Evolutionary conservation across 2,888 invertebrate species (phyloP).

Genomic region (Eupithecia subumbrata): DNA sequence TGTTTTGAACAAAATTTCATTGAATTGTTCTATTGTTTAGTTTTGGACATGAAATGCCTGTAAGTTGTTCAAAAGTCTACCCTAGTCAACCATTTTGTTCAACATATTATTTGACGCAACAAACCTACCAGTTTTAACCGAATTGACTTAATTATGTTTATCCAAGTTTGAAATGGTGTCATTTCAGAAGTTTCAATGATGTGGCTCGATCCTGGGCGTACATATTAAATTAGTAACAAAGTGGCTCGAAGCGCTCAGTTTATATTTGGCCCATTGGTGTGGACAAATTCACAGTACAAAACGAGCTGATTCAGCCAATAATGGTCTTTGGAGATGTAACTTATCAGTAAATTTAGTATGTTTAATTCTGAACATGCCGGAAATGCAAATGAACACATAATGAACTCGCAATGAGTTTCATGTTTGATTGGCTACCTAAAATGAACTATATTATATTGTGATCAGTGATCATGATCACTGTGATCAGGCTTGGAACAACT

Average conservation of each 20-base stretch:
- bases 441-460: too few species aligned
- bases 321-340: background rate
- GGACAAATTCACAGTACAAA: background rate
- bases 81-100: background rate
- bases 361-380: background rate
- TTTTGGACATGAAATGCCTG: background rate
- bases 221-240: background rate
- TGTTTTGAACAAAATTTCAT: background rate
- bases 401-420: background rate
- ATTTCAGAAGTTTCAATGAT: constrained; percentile 9
- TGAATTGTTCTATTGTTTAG: background rate
- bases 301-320: background rate
- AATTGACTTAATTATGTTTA: background rate
- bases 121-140: background rate
- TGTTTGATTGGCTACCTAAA: background rate
- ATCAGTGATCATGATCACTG: too few species aligned
- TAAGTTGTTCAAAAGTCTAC: background rate
- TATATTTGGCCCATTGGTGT: background rate
- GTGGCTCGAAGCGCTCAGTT: background rate
- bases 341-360: background rate
- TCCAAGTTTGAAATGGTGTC: constrained; percentile 5
- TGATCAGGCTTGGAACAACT: background rate
- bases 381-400: background rate
- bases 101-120: background rate
- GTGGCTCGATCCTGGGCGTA: background rate